Conservation (phyloP, 1,140 invertebrate genomes). For the Meloidogyne hapla region DNA sequence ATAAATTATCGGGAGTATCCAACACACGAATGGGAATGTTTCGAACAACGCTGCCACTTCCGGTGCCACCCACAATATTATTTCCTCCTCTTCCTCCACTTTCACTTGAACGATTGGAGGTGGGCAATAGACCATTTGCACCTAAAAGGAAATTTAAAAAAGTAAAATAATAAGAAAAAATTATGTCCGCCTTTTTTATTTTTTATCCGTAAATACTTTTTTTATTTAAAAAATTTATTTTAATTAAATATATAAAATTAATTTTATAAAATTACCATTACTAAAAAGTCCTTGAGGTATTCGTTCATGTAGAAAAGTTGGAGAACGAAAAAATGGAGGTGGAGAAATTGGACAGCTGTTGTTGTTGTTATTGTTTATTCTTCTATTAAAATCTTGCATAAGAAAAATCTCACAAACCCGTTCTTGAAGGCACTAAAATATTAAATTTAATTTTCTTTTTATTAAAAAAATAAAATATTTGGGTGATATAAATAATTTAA, state of each 20-base stretch:
- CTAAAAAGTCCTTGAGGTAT: background rate
- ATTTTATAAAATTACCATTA: background rate
- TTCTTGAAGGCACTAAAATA: background rate
- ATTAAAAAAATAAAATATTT: too few relatives aligned
- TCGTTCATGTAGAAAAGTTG: background rate
- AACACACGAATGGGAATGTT: conserved; percentile 2
- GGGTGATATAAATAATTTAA: too few relatives aligned
- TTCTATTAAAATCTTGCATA: background rate
- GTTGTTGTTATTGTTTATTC: background rate
- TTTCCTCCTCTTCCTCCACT: background rate
- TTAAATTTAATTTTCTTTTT: background rate
- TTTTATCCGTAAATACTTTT: too few relatives aligned
- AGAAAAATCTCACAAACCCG: background rate
- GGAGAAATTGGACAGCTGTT: background rate
- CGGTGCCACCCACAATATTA: background rate
- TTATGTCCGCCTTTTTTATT: too few relatives aligned
- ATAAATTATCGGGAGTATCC: background rate
- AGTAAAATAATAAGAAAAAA: too few relatives aligned
- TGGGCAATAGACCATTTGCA: background rate
- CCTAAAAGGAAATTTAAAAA: too few relatives aligned
- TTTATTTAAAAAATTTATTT: too few relatives aligned
- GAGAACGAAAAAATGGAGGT: background rate
- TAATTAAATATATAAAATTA: background rate
- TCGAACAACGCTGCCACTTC: conserved; percentile 2
- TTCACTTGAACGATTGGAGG: background rate